Base-by-base conservation (phyloP, 2,113 vertebrate genomes). In the Nerophis ophidion region DNA sequence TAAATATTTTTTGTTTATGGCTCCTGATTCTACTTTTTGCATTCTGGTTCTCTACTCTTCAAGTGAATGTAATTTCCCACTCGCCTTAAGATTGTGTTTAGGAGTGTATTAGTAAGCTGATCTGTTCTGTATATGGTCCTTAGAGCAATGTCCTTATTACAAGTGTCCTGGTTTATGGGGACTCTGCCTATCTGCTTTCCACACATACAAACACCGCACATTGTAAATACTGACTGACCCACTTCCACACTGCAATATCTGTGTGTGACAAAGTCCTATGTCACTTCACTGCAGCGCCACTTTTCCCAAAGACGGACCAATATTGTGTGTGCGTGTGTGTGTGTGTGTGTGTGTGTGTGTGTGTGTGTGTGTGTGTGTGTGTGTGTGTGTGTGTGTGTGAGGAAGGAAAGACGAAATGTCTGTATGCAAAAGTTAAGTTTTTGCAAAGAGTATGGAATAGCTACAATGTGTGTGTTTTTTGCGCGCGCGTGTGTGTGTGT, bases 171-270 rank as follows among this genome's bases (percentile, higher is more conserved):
- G 36, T 68, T 66, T 35, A 19, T 19, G 52, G 55, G 26, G 52
- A 62, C 72, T 77, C 72, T 65, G 57, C 77, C 72, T 68, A 47
- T 54, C 57, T 70, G 67, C 47, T 61, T 71, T 68, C 74, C 48
- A 58, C 57, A 61, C 66, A 57, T 11, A 16, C 71, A 80, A 81
- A 81, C 62, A 70, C 34, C 34, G 47, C 10, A 1, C 57, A 63
- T 70, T 11, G 58, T 66, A 81, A 80, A 76, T 34, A 72, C 14
- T 12, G 66, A 34, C 15, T 81, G 81, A 69, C 75, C 81, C 71
- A 83, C 63, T 79, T 80, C 46, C 63, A 68, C 50, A 34, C 4
- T 60, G 48, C 54, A n/a, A 19, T 74, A 62, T 70, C 74, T 26
- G 63, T 66, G 62, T 71, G 70, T 74, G 69, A 77, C 76, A 75